phyloP scores from a whole-genome alignment of 2,888 invertebrate species.

The Agrotis exclamationis region DNA sequence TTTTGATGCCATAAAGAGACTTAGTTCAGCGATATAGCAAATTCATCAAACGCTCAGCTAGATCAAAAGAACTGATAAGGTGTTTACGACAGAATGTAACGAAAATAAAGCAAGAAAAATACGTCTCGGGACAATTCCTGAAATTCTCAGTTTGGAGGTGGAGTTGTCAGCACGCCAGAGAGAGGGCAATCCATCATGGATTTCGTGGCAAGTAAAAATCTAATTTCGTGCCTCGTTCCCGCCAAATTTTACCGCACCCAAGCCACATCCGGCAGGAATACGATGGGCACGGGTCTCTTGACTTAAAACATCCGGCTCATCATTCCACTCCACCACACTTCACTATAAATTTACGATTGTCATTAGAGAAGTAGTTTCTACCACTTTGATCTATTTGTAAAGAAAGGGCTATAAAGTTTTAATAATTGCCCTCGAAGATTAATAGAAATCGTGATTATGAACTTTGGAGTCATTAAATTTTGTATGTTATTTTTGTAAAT shows the following conservation, averaged over 20 bases:
- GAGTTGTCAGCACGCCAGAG: constrained; percentile 67
- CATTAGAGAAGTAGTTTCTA: constrained; percentile 69
- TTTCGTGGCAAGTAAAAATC: constrained; percentile 73
- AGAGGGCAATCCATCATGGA: constrained; percentile 77
- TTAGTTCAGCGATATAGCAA: constrained; percentile 24
- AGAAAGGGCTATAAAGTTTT: constrained; percentile 57
- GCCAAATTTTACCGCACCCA: constrained; percentile 76
- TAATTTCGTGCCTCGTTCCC: constrained; percentile 79
- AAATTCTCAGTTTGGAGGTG: constrained; percentile 63
- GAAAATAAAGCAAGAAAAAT: constrained; percentile 64
- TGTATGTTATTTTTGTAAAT: constrained; percentile 20
- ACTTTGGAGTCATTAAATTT: not conserved
- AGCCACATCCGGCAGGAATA: constrained; percentile 78
- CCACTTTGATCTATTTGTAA: constrained; percentile 77
- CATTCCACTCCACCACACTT: constrained; percentile 74
- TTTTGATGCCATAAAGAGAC: constrained; percentile 26
- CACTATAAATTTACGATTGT: constrained; percentile 75
- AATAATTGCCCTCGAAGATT: constrained; percentile 30
- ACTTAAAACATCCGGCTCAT: constrained; percentile 80
- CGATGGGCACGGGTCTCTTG: constrained; percentile 74
- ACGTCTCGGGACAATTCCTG: constrained; percentile 67
- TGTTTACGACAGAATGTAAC: constrained; percentile 44
- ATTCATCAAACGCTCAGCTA: constrained; percentile 41
- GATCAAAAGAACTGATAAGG: constrained; percentile 64
- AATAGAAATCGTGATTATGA: constrained; percentile 42